Evolutionary conservation across 1,140 invertebrate genomes (phyloP), one percentile per base, ranked within the genome.

Genomic region (Adelges cooleyi): DNA sequence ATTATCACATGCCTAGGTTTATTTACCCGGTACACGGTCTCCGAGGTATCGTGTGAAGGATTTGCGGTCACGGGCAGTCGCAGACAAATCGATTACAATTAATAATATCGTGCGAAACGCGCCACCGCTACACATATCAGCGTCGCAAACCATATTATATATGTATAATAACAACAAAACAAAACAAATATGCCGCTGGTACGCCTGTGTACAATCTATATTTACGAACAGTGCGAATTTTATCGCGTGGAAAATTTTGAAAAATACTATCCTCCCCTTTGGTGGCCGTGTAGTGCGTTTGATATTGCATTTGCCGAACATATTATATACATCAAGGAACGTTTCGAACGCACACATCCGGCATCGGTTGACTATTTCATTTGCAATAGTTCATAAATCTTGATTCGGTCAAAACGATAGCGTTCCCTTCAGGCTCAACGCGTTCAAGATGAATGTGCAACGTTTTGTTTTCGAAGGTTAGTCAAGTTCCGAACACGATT

Each of bases 71-170:
- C 38, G 22, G 29, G 11, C 53, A 8, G 23, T n/a, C 23, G 22
- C 54, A 29, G 54, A 59, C 54, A 46, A 59, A 59, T 59, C 54
- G 25, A 46, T 46, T 46, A 40, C 42, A 23, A 59, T 59, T 59
- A 52, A 50, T 50, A 56, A 2, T 18, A 42, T 27, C 36, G 52
- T 36, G 8, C n/a, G n/a, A n/a, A n/a, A n/a, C n/a, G n/a, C 29
- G 29, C 29, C 29, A 33, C 22, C 38, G 2, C 8, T 22, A 25
- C 27, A 56, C 40, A 42, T 42, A 44, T 42, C 36, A 25, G 23
- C 29, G 53, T 42, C 53, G 1, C 53, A 17, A 20, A 46, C 42
- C 22, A 17, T n/a, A n/a, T n/a, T n/a, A n/a, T n/a, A n/a, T n/a
- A n/a, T n/a, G n/a, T n/a, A n/a, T n/a, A n/a, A n/a, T n/a, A 29